These are phyloP conservation scores for Sphaeramia orbicularis DNA, from an alignment of 2,797 vertebrate species.

Conservation along the genomic window DNA sequence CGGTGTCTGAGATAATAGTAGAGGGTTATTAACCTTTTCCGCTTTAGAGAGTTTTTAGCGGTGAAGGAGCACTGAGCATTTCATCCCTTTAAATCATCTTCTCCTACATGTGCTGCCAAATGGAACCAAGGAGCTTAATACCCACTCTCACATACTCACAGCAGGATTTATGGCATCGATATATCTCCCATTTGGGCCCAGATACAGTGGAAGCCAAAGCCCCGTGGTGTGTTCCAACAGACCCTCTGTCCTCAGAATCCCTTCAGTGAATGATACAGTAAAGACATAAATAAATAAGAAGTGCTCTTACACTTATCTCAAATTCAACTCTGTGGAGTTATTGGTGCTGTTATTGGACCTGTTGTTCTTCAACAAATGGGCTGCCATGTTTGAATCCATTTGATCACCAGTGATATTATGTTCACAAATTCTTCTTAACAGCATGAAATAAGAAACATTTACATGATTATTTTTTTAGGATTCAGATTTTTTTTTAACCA, in stretches of 20 bases:
- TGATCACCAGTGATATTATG: too few relatives aligned
- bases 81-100: slow-evolving; percentile 81
- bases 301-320: background rate
- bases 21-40: slow-evolving; percentile 83
- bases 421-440: too few relatives aligned
- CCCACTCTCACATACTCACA: slow-evolving; percentile 45
- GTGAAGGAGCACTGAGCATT: slow-evolving; percentile 73
- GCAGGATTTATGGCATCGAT: slow-evolving; percentile 71
- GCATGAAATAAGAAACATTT: too few relatives aligned
- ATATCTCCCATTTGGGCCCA: slow-evolving; percentile 70
- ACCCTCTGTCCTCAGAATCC: slow-evolving; percentile 35
- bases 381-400: slow-evolving; percentile 24
- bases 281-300: slow-evolving; percentile 3
- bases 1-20: slow-evolving; percentile 71
- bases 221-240: slow-evolving; percentile 37
- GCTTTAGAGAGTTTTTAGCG: slow-evolving; percentile 78
- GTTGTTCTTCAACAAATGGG: slow-evolving; percentile 28
- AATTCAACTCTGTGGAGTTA: background rate
- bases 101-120: slow-evolving; percentile 73
- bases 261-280: slow-evolving; percentile 26
- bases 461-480: too few relatives aligned
- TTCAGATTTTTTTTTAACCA: too few relatives aligned
- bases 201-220: slow-evolving; percentile 59
- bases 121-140: slow-evolving; percentile 70
- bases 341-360: slow-evolving; percentile 19